Evolutionary conservation across 1,140 invertebrate genomes (phyloP).

Genomic region (Pantala flavescens): DNA sequence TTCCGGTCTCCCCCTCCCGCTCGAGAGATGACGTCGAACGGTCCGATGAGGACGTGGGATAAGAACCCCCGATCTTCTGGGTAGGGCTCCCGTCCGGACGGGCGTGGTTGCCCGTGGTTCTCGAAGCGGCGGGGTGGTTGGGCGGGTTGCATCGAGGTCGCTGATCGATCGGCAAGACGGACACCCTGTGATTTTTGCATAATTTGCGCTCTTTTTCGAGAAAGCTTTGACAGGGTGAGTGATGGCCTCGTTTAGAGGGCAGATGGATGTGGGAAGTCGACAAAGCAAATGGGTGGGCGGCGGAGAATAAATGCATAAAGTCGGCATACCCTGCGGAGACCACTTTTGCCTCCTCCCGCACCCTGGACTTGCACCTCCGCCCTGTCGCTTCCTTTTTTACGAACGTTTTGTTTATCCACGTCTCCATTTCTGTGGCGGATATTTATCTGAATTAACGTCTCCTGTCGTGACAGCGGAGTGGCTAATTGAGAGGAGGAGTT

Average conservation of each 20-base stretch:
- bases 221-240: background rate
- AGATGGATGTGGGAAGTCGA: background rate
- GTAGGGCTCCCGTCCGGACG: background rate
- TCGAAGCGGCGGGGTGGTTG: background rate
- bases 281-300: background rate
- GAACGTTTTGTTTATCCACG: background rate
- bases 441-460: background rate
- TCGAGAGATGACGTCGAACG: background rate
- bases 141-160: slow-evolving; percentile 1
- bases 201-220: slow-evolving; percentile 9
- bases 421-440: background rate
- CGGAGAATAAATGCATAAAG: background rate
- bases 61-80: background rate
- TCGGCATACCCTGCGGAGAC: background rate
- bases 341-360: background rate
- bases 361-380: background rate
- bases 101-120: background rate
- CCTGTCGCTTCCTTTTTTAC: background rate
- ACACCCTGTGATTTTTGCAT: slow-evolving; percentile 9
- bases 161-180: background rate
- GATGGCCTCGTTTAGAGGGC: background rate
- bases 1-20: background rate
- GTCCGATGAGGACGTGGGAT: slow-evolving; percentile 2
- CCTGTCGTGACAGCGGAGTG: background rate
- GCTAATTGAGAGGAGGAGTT: background rate